Base-by-base conservation (phyloP, 2,797 vertebrate genomes). In the Cirrhinus mrigala region DNA sequence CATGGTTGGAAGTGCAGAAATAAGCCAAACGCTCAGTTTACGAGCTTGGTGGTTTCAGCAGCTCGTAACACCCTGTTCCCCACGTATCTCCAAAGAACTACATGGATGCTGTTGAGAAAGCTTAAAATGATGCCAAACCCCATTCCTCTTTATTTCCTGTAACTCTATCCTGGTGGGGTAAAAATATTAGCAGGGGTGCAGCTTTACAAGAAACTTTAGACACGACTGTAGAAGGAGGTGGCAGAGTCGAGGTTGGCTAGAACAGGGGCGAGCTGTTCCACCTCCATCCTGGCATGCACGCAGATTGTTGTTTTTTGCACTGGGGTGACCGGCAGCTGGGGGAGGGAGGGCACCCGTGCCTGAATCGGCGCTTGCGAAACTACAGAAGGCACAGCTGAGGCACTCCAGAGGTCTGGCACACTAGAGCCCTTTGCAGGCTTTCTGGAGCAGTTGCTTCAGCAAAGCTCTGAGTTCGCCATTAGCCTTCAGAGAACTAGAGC, bases 91-190 rank as follows among this genome's bases (percentile, higher is more conserved):
- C 88, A 50, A 44, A 74, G 12, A 33, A 71, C 92, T 91, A 89
- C 91, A 89, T 92, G 90, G 87, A 88, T 93, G 91, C 75, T 92
- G 87, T 95, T 96, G 94, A 93, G 93, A 93, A 95, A 95, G 93
- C 90, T 86, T 94, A 91, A 95, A 96, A 94, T 96, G 93, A 95
- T 95, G 92, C 92, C 93, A 92, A 95, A 95, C 94, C 94, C 94
- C 93, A 90, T 96, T 97, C 94, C 94, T 94, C 95, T 94, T 95
- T 92, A 97, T 97, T 98, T 98, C 96, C 97, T 98, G 97, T 98
- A 98, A 98, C 95, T 94, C 94, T 96, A 98, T 96, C 96, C 96
- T 94, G 93, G 93, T 92, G 94, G 76, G 95, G 96, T 98, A 97
- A 97, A 98, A 97, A 97, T 98, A 97, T 97, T 96, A 97, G 96